Percentiles rank a stretch among this genome's conserved stretches.
These are phyloP conservation scores for Bombus fervidus DNA, from an alignment of 1,140 invertebrate species.

Conservation along the genomic window DNA sequence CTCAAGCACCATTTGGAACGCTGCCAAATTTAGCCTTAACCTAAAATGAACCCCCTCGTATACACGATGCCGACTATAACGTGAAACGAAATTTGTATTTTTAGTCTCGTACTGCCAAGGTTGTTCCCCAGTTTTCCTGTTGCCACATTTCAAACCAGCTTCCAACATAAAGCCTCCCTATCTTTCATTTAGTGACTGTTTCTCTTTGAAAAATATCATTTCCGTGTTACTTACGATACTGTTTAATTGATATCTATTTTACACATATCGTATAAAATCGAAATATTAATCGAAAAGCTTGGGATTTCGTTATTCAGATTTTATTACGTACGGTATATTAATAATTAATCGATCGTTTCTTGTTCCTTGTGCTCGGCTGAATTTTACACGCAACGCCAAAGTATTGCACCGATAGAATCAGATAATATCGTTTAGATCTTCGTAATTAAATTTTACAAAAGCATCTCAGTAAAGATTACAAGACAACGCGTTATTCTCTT, in stretches of 20 bases:
- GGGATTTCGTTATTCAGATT: neutral
- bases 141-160: neutral
- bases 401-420: neutral
- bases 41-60: slow-evolving; percentile 45
- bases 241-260: neutral
- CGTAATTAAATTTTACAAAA: neutral
- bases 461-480: neutral
- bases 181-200: neutral
- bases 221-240: neutral
- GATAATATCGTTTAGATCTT: neutral
- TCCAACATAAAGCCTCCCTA: neutral
- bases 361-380: neutral
- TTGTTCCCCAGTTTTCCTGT: slow-evolving; percentile 27
- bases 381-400: neutral
- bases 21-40: slow-evolving; percentile 56
- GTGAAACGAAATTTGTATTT: slow-evolving; percentile 63
- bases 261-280: no score
- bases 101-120: slow-evolving; percentile 62
- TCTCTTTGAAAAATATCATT: neutral
- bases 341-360: neutral
- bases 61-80: slow-evolving; percentile 12
- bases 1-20: slow-evolving; percentile 36
- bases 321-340: neutral
- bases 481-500: slow-evolving; percentile 9
- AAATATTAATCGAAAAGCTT: no score